Percentiles rank a stretch among this genome's conserved stretches.
phyloP scores from a whole-genome alignment of 2,113 vertebrate species.

The Porphyrio hochstetteri region DNA sequence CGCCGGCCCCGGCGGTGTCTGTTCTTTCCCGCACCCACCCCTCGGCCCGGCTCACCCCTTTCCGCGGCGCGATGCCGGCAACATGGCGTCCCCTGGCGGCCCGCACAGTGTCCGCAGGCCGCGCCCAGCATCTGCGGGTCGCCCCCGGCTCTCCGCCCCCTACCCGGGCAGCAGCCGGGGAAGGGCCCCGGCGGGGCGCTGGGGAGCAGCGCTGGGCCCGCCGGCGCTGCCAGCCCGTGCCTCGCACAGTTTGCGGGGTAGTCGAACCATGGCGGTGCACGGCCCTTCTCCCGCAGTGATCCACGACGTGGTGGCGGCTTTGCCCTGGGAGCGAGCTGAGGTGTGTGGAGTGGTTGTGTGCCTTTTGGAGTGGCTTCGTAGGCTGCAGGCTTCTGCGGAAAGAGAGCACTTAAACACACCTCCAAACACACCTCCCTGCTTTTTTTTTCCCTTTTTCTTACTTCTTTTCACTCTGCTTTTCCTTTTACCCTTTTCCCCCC shows the following conservation, averaged over 20 bases:
- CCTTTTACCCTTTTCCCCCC: too few relatives aligned
- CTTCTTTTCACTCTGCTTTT: too few relatives aligned
- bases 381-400: not conserved
- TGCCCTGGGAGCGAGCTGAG: not conserved
- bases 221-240: not conserved
- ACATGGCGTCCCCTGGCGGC: not conserved
- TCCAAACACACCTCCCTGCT: not conserved
- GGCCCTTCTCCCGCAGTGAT: not conserved
- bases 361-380: not conserved
- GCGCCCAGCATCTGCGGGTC: accelerated
- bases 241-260: accelerated
- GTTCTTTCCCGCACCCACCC: too few relatives aligned
- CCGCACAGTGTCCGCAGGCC: not conserved
- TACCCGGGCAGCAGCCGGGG: too few relatives aligned
- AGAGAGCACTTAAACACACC: not conserved
- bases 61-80: too few relatives aligned
- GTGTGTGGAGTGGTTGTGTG: not conserved
- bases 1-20: not conserved
- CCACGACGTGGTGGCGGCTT: not conserved
- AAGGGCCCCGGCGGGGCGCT: accelerated
- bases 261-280: not conserved
- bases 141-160: too few relatives aligned
- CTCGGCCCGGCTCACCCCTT: not conserved
- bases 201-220: not conserved
- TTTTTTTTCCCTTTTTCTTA: not conserved